Evolutionary conservation across 2,888 invertebrate genomes (phyloP), one percentile per base, ranked within the genome.

Genomic region (Cheilosia scutellata): DNA sequence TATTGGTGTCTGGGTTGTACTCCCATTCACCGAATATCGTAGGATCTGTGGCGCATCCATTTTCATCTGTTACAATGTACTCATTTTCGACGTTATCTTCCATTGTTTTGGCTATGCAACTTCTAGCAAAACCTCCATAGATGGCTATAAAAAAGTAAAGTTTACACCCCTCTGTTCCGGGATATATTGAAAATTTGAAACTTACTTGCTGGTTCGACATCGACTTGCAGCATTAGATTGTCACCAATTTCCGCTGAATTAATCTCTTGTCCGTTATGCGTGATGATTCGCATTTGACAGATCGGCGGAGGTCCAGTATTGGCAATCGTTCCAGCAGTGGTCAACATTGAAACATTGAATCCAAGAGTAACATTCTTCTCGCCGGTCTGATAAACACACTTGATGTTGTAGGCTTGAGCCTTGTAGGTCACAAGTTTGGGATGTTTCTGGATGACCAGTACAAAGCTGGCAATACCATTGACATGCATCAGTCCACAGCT

Each of bases 331-430:
- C 98, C 98, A 0, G 98, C 98, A 0, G 98, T 98, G 0, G 98
- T 98, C 88, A 98, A 92, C 98, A 98, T 98, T 9, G 98, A 98
- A 7, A 98, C 98, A 91, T 98, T 98, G 92, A 98, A 98, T 51
- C 98, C 98, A 44, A 98, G 93, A 0, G 97, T 97, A 0, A 98
- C 97, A 88, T 97, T 97, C 92, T 97, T 97, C 91, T 97, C 97
- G 82, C 97, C 98, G 0, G 97, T 98, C 92, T 98, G 97, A 92
- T 98, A 98, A 74, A 98, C 96, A 92, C 98, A 98, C 92, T 97
- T 97, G 87, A 99, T 97, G 92, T 98, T 97, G 93, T 98, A 99
- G 1, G 98, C 98, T 92, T 98, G 97, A 5, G 98, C 98, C 90
- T 97, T 97, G 91, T 97, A 97, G 0, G 98, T 99, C 65, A 98